phyloP scores from a whole-genome alignment of 2,113 vertebrate genomes.

The Ictalurus punctatus region DNA sequence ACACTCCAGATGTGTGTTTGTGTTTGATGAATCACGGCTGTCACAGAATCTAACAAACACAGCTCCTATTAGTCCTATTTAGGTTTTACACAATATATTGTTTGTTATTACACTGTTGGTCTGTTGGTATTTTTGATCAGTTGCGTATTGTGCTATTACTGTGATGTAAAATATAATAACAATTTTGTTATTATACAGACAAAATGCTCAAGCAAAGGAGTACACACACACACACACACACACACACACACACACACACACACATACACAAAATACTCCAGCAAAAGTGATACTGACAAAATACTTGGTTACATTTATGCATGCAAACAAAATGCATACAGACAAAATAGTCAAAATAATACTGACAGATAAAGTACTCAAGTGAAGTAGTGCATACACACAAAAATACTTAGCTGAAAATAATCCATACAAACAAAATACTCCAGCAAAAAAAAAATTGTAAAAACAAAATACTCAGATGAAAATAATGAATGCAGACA shows the following conservation, averaged over 20 bases:
- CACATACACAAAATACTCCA: neutral
- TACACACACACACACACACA: neutral
- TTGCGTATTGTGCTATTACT: neutral
- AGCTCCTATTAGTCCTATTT: neutral
- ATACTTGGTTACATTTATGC: too few species aligned
- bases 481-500: too few species aligned
- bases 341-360: too few species aligned
- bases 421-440: neutral
- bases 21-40: conserved; percentile 1
- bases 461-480: too few species aligned
- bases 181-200: neutral
- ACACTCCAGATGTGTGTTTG: conserved; percentile 10
- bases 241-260: neutral
- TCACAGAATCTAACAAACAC: neutral
- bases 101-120: neutral
- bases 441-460: too few species aligned
- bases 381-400: too few species aligned
- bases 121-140: neutral
- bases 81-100: neutral
- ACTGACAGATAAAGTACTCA: neutral
- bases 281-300: too few species aligned
- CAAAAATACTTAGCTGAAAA: neutral
- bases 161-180: neutral
- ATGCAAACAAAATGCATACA: too few species aligned
- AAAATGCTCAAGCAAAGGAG: neutral